Conservation (phyloP, 2,113 vertebrate genomes). For the Pachyramphus minor region DNA sequence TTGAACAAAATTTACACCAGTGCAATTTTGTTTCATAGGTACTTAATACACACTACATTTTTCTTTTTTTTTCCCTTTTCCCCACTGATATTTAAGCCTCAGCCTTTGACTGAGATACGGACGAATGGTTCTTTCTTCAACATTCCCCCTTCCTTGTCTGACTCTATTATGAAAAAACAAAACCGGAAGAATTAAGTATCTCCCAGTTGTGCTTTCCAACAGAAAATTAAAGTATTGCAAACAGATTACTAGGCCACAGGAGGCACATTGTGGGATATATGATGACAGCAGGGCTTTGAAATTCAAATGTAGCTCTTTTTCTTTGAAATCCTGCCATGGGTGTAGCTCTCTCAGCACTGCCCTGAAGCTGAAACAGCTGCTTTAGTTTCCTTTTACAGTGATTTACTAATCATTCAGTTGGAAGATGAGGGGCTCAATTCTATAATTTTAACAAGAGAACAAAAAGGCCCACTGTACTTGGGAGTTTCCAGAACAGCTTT, state of each 20-base stretch:
- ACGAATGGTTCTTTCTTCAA: neutral
- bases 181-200: conserved; percentile 29
- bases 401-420: conserved; percentile 12
- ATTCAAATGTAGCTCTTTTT: conserved; percentile 60
- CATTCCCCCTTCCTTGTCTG: neutral
- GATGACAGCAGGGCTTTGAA: conserved; percentile 60
- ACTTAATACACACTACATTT: neutral
- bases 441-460: conserved; percentile 29
- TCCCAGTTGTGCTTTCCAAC: conserved; percentile 42
- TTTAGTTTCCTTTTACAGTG: conserved; percentile 49
- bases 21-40: neutral
- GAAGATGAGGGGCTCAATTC: neutral
- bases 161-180: conserved; percentile 45
- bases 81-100: neutral
- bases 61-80: neutral
- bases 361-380: conserved; percentile 56
- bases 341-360: conserved; percentile 32
- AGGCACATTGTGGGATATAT: conserved; percentile 37
- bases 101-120: neutral
- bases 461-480: conserved; percentile 25
- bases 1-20: neutral
- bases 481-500: conserved; percentile 31
- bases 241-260: conserved; percentile 50
- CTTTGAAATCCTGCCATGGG: conserved; percentile 61
- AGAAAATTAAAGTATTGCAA: conserved; percentile 62